Conservation (phyloP, 2,113 vertebrate species). For the Dasyprocta punctata region DNA sequence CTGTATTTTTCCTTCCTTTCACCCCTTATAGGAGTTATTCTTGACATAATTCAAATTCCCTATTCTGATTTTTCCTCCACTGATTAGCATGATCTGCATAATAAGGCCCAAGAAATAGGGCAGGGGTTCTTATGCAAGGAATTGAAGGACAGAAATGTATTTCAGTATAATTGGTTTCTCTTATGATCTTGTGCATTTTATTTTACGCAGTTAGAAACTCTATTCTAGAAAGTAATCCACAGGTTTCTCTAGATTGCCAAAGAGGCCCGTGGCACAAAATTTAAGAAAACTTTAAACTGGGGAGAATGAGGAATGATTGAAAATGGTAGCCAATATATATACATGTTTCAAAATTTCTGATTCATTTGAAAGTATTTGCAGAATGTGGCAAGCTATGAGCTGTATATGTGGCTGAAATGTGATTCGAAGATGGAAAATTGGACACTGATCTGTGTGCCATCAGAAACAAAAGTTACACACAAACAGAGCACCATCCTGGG, state of each 20-base stretch:
- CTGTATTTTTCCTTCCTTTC: neutral
- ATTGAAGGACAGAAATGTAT: neutral
- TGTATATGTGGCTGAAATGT: neutral
- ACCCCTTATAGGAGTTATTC: slow-evolving; percentile 8
- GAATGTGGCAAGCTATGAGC: neutral
- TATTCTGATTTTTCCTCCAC: neutral
- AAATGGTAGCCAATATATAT: neutral
- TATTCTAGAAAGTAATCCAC: neutral
- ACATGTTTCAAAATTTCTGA: neutral
- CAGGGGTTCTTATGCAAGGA: slow-evolving; percentile 15
- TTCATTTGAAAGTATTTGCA: neutral
- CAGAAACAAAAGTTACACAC: neutral
- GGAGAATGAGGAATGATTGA: neutral
- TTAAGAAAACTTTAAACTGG: neutral
- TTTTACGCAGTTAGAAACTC: slow-evolving; percentile 34
- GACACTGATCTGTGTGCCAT: neutral
- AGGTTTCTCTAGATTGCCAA: neutral
- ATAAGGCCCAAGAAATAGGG: slow-evolving; percentile 41
- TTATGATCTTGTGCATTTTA: neutral
- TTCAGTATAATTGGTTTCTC: slow-evolving; percentile 29
- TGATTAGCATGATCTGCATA: slow-evolving; percentile 55
- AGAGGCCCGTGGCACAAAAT: neutral
- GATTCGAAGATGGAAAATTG: neutral
- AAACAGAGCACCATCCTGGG: neutral
- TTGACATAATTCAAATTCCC: slow-evolving; percentile 45